These are phyloP conservation scores for Ips typographus DNA, from an alignment of 1,140 invertebrate species.

Conservation along the genomic window DNA sequence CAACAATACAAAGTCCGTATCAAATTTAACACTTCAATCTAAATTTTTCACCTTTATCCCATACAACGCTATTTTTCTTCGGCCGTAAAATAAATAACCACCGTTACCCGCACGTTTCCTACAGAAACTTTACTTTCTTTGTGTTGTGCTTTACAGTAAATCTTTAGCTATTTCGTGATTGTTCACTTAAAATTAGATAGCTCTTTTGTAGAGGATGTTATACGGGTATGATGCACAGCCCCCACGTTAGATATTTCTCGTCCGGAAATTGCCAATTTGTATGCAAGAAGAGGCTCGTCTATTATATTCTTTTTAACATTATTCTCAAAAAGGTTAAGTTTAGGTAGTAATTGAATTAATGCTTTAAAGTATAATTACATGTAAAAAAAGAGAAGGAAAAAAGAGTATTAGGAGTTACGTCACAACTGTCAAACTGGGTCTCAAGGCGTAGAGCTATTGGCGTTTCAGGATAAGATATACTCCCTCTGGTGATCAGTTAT, in stretches of 20 bases:
- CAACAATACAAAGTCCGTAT: conserved; percentile 25
- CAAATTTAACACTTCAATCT: conserved; percentile 32
- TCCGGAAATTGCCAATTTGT: conserved; percentile 1
- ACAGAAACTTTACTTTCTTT: conserved; percentile 30
- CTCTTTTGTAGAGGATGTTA: conserved; percentile 11
- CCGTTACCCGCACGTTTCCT: conserved; percentile 23
- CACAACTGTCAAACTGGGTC: too few species aligned
- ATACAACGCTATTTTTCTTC: conserved; percentile 30
- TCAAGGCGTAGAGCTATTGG: too few species aligned
- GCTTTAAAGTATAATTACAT: too few species aligned
- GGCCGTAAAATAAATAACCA: conserved; percentile 30
- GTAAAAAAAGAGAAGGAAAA: too few species aligned
- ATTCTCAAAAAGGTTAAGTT: too few species aligned
- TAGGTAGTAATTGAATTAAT: too few species aligned
- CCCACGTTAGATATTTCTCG: neutral
- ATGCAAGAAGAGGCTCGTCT: neutral
- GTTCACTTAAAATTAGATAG: conserved; percentile 29
- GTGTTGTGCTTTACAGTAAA: conserved; percentile 31
- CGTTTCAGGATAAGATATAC: too few species aligned
- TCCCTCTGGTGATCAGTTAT: too few species aligned
- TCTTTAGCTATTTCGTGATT: conserved; percentile 29
- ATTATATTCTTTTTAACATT: neutral
- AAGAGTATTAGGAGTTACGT: too few species aligned
- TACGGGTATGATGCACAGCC: conserved; percentile 5
- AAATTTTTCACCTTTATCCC: conserved; percentile 29